Base-by-base conservation (phyloP, 2,797 vertebrate species). In the Carcharodon carcharias region DNA sequence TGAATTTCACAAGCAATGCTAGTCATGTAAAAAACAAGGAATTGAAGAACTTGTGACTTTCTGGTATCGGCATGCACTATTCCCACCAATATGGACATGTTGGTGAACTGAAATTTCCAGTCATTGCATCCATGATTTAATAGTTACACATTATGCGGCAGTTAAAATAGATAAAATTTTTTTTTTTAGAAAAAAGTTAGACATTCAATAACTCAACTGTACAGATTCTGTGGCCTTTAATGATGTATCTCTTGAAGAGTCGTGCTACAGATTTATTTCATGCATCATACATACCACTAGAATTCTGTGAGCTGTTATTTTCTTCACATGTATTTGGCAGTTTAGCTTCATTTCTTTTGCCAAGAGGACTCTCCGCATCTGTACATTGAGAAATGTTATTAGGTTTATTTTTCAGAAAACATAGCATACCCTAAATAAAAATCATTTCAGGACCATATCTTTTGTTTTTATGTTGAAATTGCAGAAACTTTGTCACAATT, bases 241-340 rank as follows among this genome's bases (percentile, higher is more conserved):
- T 45, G 40, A 23, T 85, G 40, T 12, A 21, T 45, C 71, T 1
- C 28, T 85, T 93, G 18, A 65, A n/a, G n/a, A 18, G 45, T 65
- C 23, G 21, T 28, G 35, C 21, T 67, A 45, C n/a, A 67, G 21
- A 93, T 23, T 50, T 65, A 65, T 67, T 58, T 45, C 28, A 21
- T 45, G 18, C 26, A 63, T 40, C 28, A 89, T 63, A 98, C 99
- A 99, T 98, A 99, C 99, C 99, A 12, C 98, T 99, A 96, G 99
- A 99, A 98, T 99, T 99, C 97, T 99, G 99, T 2, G 99, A 99
- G 97, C 98, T 98, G 98, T 99, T 99, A 92, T 98, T 98, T 97
- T 99, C 99, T 97, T 99, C 98, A 97, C 99, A 98, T 97, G 98
- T 99, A 96, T 99, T 98, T 97, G 98, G 99, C 95, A 97, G 97